phyloP scores from a whole-genome alignment of 2,113 vertebrate species.

The Malaclemys terrapin region DNA sequence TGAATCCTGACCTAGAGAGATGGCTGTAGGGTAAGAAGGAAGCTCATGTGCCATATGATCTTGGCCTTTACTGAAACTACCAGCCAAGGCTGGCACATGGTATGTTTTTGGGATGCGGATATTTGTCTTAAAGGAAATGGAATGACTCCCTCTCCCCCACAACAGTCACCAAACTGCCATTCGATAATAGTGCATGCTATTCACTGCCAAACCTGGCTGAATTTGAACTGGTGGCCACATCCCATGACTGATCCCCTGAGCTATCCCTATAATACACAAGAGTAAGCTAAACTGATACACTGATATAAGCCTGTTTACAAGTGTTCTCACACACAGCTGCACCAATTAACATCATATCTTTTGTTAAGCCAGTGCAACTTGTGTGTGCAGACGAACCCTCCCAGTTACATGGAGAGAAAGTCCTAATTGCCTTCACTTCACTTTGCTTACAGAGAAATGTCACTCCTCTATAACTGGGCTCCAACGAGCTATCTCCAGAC shows the following conservation, averaged over 20 bases:
- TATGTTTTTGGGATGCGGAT: background rate
- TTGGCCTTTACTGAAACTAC: background rate
- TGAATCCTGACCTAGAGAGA: background rate
- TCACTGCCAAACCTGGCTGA: background rate
- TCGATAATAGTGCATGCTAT: background rate
- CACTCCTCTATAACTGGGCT: background rate
- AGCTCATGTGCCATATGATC: background rate
- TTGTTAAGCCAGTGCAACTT: background rate
- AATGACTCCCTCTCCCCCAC: background rate
- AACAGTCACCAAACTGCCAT: background rate
- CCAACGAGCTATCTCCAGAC: background rate
- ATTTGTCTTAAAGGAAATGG: background rate
- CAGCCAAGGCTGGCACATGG: background rate
- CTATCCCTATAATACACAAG: background rate
- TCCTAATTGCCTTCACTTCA: background rate
- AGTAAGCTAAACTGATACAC: background rate
- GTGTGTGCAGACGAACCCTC: background rate
- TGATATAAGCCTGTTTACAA: background rate
- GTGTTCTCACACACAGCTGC: background rate
- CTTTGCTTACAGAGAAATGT: background rate
- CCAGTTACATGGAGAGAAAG: background rate
- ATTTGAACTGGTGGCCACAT: background rate
- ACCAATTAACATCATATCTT: background rate
- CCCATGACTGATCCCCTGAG: background rate
- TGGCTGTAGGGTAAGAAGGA: background rate